Base-by-base conservation (phyloP, 64 coral and sea anemone species). In the Montipora foliosa region DNA sequence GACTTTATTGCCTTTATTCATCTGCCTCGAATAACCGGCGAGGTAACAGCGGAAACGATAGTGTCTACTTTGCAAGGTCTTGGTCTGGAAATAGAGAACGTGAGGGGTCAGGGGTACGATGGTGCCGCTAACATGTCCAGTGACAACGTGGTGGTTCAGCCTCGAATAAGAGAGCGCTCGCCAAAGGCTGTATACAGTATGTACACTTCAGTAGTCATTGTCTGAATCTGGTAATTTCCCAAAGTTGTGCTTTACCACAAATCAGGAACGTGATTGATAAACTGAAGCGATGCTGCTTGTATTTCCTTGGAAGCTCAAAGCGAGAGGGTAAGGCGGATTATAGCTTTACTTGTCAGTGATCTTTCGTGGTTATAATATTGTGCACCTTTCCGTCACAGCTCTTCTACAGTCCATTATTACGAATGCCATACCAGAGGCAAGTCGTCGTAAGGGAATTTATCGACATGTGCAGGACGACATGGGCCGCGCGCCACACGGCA, bases 401-500 rank as follows among this genome's bases (percentile, higher is more conserved):
- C 86, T 94, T 82, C 92, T 93, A 78, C 91, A 93, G 74, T 94
- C 87, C 22, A 82, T 89, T 53, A 89, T 89, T 55, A 83, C 66
- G 44, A 94, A 94, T 86, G 92, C 73, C 75, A 20, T 94, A 52
- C 66, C 84, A 59, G 87, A 94, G 77, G 77, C 92, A 57, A 77
- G 69, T 79, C 62, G 86, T 51, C 62, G 77, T 37, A 91, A 95
- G 29, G 29, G 29, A 29, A 58, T 55, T 95, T 75, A 77, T 95
- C 59, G 87, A 95, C 81, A 84, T 87, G 93, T 95, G 93, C 88
- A 90, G 88, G 80, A 95, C 93, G 25, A 95, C 81, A 95, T 95
- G 93, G 93, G 93, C 93, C 49, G 88, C 72, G 74, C 79, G 88
- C 20, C 93, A 91, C 48, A 84, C 68, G 20, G 88, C 88, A 77